phyloP scores from a whole-genome alignment of 37 sponge, comb jelly and placozoan species.

The Ianthella basta region DNA sequence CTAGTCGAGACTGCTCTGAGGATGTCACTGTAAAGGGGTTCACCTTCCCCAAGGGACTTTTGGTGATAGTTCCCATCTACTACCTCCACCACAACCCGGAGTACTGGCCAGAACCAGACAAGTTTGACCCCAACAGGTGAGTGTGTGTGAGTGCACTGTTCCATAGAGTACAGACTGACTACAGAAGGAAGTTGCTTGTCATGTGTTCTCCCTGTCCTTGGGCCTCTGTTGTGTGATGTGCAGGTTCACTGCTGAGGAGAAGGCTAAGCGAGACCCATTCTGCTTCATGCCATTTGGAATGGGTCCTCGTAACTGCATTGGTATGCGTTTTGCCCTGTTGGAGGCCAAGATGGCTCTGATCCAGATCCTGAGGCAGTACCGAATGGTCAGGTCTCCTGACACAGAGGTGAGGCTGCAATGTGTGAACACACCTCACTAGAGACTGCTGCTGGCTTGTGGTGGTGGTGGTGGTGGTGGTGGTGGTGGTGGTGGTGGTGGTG shows the following conservation, averaged over 20 bases:
- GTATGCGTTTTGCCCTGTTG: slow-evolving; percentile 79
- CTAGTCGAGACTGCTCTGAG: neutral
- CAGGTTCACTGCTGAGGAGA: slow-evolving; percentile 75
- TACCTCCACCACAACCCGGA: slow-evolving; percentile 66
- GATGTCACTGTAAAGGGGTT: slow-evolving; percentile 15
- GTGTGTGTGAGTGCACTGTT: neutral
- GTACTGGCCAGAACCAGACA: slow-evolving; percentile 76
- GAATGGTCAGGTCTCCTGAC: slow-evolving; percentile 52
- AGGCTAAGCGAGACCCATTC: slow-evolving; percentile 48
- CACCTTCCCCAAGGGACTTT: slow-evolving; percentile 47
- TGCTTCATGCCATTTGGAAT: slow-evolving; percentile 74
- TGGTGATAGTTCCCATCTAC: slow-evolving; percentile 47
- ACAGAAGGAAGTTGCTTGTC: no score
- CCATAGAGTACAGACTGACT: no score
- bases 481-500: no score
- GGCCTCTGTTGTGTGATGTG: neutral
- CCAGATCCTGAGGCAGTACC: slow-evolving; percentile 53
- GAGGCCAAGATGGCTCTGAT: slow-evolving; percentile 76
- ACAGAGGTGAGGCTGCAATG: slow-evolving; percentile 24
- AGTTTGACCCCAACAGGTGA: slow-evolving; percentile 80
- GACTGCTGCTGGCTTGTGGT: no score
- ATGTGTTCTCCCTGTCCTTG: neutral
- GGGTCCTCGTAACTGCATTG: slow-evolving; percentile 84
- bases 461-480: no score
- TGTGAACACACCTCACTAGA: neutral